A percentile compares a stretch with the other conserved stretches of the same genome.
phyloP scores from a whole-genome alignment of 2,797 vertebrate species.

The Lepus townsendii region DNA sequence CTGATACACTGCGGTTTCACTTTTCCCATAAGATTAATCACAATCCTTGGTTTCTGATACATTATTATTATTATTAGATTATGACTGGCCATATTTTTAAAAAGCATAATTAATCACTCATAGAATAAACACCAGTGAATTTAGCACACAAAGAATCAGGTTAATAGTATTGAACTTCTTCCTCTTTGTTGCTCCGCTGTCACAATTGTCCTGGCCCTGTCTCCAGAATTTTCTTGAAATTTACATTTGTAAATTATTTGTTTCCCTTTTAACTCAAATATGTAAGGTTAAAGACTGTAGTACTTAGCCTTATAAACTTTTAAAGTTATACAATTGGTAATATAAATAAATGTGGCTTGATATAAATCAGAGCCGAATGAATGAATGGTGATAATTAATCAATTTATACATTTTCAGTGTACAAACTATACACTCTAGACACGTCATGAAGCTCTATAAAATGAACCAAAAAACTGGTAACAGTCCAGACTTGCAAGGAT shows the following conservation, averaged over 20 bases:
- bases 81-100: not conserved
- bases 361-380: constrained; percentile 8
- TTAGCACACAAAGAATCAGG: not conserved
- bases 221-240: not conserved
- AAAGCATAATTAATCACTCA: not conserved
- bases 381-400: constrained; percentile 11
- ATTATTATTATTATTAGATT: not conserved
- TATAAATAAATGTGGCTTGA: not conserved
- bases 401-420: constrained; percentile 34
- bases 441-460: not conserved
- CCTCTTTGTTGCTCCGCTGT: not conserved
- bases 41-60: not conserved
- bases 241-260: not conserved
- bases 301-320: constrained; percentile 3
- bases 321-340: not conserved
- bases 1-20: not conserved
- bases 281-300: not conserved
- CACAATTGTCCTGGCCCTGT: not conserved
- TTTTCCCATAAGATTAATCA: not conserved
- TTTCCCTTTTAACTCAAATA: not conserved
- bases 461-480: not conserved
- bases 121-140: not conserved
- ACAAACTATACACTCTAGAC: not conserved
- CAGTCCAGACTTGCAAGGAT: not conserved
- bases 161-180: not conserved